Percentiles rank a stretch among this genome's conserved stretches.
Conservation (phyloP, 1,140 invertebrate genomes). For the Listronotus oregonensis region DNA sequence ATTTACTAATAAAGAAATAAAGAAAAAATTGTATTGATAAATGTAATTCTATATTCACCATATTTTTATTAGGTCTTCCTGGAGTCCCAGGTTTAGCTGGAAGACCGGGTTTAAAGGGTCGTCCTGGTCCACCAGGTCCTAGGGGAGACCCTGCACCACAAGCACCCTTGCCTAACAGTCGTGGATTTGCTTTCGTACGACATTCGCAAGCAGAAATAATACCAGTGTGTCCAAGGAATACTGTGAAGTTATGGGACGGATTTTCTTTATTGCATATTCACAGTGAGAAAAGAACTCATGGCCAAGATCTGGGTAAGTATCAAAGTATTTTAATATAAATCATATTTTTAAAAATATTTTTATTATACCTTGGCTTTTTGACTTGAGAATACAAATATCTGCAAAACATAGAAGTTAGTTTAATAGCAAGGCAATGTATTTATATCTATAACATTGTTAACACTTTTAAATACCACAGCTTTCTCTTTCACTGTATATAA, state of each 20-base stretch:
- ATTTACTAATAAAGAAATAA: too few relatives aligned
- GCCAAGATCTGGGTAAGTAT: slow-evolving; percentile 88
- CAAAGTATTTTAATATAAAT: neutral
- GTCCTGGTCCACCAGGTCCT: slow-evolving; percentile 43
- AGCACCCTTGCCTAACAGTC: slow-evolving; percentile 70
- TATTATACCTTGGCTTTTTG: too few relatives aligned
- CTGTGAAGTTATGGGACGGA: slow-evolving; percentile 89
- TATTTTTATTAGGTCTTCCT: slow-evolving; percentile 27
- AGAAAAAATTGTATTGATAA: too few relatives aligned
- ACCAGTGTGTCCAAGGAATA: slow-evolving; percentile 85
- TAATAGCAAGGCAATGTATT: too few relatives aligned
- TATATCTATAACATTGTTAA: too few relatives aligned
- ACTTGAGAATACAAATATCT: too few relatives aligned
- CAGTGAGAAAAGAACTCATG: slow-evolving; percentile 87
- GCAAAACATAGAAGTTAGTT: too few relatives aligned
- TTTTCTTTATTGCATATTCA: slow-evolving; percentile 94
- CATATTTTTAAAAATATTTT: too few relatives aligned
- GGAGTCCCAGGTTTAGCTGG: slow-evolving; percentile 47
- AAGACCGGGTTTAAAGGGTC: slow-evolving; percentile 52
- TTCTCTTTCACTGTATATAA: too few relatives aligned
- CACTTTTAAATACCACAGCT: too few relatives aligned
- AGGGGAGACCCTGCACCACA: slow-evolving; percentile 66
- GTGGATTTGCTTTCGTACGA: slow-evolving; percentile 84
- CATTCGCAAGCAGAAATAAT: slow-evolving; percentile 90
- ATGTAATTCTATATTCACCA: neutral